phyloP scores from a whole-genome alignment of 2,797 vertebrate species.

The Malacoraja senta region DNA sequence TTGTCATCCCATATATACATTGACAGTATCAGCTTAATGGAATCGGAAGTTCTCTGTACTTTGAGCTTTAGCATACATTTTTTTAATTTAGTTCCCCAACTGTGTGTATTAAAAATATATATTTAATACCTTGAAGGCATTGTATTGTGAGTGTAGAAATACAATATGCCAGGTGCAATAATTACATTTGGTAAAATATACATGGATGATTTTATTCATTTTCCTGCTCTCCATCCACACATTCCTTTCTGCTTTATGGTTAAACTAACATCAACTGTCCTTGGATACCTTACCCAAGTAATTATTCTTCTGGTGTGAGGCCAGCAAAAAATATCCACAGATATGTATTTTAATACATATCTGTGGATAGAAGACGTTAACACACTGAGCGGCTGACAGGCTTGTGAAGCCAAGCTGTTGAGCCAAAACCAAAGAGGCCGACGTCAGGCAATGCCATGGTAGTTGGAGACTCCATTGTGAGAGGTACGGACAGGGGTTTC shows the following conservation, averaged over 20 bases:
- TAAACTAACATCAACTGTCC: background rate
- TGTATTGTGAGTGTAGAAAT: background rate
- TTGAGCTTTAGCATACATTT: background rate
- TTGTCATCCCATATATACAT: slow-evolving; percentile 1
- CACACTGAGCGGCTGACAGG: no score
- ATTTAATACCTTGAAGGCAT: background rate
- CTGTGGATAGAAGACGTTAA: no score
- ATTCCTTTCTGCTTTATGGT: background rate
- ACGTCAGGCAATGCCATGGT: no score
- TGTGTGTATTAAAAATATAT: background rate
- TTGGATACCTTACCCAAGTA: background rate
- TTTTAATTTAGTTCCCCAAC: background rate
- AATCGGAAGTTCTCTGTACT: slow-evolving; percentile 23
- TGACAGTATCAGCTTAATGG: slow-evolving; percentile 21
- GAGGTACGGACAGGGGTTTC: no score
- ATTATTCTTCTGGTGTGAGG: background rate
- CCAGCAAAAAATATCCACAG: background rate
- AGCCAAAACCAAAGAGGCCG: no score
- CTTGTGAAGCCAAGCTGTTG: no score
- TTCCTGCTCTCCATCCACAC: background rate
- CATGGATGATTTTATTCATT: background rate
- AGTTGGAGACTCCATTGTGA: no score
- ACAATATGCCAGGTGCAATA: background rate
- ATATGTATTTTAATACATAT: background rate
- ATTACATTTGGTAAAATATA: background rate